A percentile compares a stretch with the other conserved stretches of the same genome.
Evolutionary conservation across 2,113 vertebrate species (phyloP).

Genomic region (Silurus asotus): DNA sequence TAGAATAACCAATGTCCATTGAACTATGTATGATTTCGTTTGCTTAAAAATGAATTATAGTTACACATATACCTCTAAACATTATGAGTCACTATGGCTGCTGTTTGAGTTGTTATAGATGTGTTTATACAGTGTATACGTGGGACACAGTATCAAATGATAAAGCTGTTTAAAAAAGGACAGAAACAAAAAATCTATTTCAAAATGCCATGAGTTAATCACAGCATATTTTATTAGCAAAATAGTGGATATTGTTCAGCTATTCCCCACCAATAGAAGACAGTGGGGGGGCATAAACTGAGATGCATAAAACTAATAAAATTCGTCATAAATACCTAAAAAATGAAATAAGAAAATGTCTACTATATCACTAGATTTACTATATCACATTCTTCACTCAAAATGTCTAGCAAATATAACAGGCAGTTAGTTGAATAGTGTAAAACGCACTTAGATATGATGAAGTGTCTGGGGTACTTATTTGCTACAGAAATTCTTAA

Average conservation of each 20-base stretch:
- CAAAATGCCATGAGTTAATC: conserved; percentile 65
- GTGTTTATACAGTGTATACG: neutral
- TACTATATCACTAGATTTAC: neutral
- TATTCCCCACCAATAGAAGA: conserved; percentile 68
- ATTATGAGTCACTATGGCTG: neutral
- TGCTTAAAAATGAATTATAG: neutral
- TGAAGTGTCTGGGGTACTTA: neutral
- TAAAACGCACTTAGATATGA: neutral
- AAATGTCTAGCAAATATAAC: conserved; percentile 11
- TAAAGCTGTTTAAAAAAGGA: neutral
- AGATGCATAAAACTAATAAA: conserved; percentile 64
- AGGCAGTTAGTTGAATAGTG: conserved; percentile 27
- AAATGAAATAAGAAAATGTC: conserved; percentile 19
- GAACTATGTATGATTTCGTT: neutral
- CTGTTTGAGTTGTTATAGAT: neutral
- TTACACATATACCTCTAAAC: neutral
- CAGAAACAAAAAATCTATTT: conserved; percentile 44
- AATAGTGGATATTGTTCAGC: conserved; percentile 73
- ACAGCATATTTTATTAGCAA: conserved; percentile 76
- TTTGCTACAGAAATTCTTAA: conserved; percentile 39
- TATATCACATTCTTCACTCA: conserved; percentile 37
- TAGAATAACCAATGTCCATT: neutral
- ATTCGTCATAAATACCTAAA: conserved; percentile 58
- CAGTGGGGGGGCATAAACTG: conserved; percentile 55
- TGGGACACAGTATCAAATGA: neutral